Percentiles rank a stretch among this genome's conserved stretches.
These are phyloP conservation scores for Anguilla megastoma DNA, from an alignment of 2,797 vertebrate genomes.

Conservation along the genomic window DNA sequence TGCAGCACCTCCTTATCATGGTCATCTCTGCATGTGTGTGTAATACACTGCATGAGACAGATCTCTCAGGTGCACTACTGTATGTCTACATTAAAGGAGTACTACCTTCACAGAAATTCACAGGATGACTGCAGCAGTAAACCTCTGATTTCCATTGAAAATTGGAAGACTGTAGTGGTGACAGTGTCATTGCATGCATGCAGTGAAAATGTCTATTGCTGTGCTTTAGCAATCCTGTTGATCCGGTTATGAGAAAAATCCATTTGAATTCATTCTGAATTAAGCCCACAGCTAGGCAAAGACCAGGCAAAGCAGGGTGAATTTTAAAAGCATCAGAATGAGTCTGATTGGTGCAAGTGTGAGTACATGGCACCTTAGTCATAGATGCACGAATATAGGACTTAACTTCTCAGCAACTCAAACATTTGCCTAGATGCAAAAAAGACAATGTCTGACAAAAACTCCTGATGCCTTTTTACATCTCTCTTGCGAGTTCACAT, in stretches of 20 bases:
- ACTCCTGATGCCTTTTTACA: not conserved
- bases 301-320: conserved; percentile 5
- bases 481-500: not conserved
- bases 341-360: not conserved
- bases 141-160: not conserved
- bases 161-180: not conserved
- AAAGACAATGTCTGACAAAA: not conserved
- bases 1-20: not conserved
- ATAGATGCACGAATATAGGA: not conserved
- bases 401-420: not conserved
- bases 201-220: not conserved
- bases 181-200: not conserved
- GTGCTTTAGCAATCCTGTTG: not conserved
- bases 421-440: conserved; percentile 5
- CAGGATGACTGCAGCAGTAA: not conserved
- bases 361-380: not conserved
- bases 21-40: not conserved
- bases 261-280: conserved; percentile 17
- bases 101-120: not conserved
- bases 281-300: conserved; percentile 17
- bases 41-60: no score
- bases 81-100: no score
- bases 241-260: not conserved
- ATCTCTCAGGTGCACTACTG: no score
- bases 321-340: not conserved